Evolutionary conservation across 2,797 vertebrate species (phyloP).

Genomic region (Botia almorhae): DNA sequence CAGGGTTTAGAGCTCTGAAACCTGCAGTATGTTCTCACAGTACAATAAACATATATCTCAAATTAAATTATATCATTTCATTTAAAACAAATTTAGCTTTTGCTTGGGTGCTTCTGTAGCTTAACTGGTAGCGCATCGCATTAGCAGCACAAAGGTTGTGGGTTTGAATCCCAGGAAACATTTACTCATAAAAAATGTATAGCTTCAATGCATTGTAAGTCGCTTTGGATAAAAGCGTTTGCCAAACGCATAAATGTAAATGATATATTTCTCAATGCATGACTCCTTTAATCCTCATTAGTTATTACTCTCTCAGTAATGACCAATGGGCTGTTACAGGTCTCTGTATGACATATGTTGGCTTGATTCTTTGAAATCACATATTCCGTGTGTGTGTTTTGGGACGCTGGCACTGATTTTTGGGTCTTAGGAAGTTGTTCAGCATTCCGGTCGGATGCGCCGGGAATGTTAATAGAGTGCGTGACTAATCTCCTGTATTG

Average conservation of each 20-base stretch:
- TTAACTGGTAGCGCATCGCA: too few relatives aligned
- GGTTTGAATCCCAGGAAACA: too few relatives aligned
- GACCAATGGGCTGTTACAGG: neutral
- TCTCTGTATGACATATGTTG: neutral
- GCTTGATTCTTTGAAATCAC: neutral
- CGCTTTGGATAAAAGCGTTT: too few relatives aligned
- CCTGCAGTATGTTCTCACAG: neutral
- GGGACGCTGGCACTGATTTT: neutral
- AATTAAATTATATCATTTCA: too few relatives aligned
- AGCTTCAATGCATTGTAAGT: too few relatives aligned
- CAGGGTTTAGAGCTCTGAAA: neutral
- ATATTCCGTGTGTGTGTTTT: neutral
- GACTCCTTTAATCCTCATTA: neutral
- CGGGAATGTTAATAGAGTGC: slow-evolving; percentile 13
- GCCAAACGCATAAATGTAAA: too few relatives aligned
- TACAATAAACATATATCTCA: neutral
- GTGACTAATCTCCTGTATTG: slow-evolving; percentile 37
- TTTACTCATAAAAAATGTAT: too few relatives aligned
- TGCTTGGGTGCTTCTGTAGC: too few relatives aligned
- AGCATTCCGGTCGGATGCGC: neutral
- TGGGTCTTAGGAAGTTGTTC: slow-evolving; percentile 4
- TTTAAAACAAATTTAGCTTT: too few relatives aligned
- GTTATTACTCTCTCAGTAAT: neutral
- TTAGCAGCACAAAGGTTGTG: too few relatives aligned
- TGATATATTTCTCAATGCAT: too few relatives aligned